A percentile compares a stretch with the other conserved stretches of the same genome.
Conservation (phyloP, 2,113 vertebrate genomes). For the Cynopterus brachyotis region DNA sequence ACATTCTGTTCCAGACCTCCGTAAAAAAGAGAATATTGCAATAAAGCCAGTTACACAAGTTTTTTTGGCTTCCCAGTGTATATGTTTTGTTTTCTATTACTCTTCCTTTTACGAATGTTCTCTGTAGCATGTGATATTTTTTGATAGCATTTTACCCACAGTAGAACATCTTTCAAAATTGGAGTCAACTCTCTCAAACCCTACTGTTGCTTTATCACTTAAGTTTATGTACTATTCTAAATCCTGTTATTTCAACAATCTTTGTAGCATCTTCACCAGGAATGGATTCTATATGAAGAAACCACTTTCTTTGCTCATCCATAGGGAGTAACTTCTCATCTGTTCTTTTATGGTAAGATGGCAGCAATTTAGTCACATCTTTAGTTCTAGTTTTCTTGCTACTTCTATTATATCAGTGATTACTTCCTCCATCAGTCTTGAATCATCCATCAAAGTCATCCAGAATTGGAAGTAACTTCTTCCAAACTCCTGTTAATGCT, state of each 20-base stretch:
- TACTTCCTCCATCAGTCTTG: no score
- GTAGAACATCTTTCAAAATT: neutral
- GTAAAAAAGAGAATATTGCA: neutral
- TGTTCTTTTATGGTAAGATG: neutral
- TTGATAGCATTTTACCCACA: neutral
- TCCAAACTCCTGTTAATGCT: neutral
- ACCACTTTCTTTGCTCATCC: neutral
- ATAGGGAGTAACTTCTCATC: neutral
- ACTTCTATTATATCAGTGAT: no score
- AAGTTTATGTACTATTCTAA: neutral
- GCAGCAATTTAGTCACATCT: neutral
- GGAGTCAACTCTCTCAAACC: neutral
- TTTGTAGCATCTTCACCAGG: neutral
- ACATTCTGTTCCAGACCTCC: no score
- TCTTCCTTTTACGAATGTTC: neutral
- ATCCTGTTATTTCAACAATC: neutral
- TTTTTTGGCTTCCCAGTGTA: neutral
- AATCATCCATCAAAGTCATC: neutral
- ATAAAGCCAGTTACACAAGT: neutral
- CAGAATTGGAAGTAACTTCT: neutral
- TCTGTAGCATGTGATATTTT: neutral
- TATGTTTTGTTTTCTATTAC: neutral
- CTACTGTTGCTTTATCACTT: neutral
- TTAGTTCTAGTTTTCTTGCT: neutral
- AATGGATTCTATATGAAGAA: neutral